phyloP scores from a whole-genome alignment of 1,140 invertebrate species.

The Oreohelix idahoensis region DNA sequence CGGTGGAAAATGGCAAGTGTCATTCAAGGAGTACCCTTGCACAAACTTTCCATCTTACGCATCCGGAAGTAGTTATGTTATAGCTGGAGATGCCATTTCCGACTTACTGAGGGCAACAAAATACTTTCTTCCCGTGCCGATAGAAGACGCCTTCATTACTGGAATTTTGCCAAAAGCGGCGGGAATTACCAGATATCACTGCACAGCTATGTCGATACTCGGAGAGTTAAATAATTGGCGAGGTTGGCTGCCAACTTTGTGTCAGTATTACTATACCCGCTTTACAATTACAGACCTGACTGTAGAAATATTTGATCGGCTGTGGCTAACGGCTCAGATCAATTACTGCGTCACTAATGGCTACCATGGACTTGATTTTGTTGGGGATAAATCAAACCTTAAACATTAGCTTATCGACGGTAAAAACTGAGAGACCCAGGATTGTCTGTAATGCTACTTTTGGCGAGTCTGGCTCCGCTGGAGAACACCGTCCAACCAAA shows the following conservation, averaged over 20 bases:
- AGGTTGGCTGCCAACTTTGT: not conserved
- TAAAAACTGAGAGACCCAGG: too few species aligned
- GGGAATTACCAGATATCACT: conserved; percentile 41
- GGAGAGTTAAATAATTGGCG: not conserved
- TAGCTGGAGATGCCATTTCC: conserved; percentile 50
- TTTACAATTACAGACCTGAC: not conserved
- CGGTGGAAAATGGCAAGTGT: conserved; percentile 56
- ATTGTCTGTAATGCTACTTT: too few species aligned
- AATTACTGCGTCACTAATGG: conserved; percentile 15
- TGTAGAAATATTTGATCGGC: not conserved
- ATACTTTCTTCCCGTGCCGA: conserved; percentile 57
- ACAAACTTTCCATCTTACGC: conserved; percentile 58
- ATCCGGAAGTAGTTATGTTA: conserved; percentile 63
- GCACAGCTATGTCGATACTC: conserved; percentile 19
- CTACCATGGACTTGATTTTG: not conserved
- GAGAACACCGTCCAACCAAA: too few species aligned
- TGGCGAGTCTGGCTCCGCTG: too few species aligned
- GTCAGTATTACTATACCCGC: not conserved
- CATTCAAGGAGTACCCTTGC: conserved; percentile 51
- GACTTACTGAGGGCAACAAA: conserved; percentile 54
- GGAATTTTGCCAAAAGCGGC: conserved; percentile 67
- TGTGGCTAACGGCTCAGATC: conserved; percentile 27
- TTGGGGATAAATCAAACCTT: conserved; percentile 3
- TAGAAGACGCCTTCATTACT: conserved; percentile 74
- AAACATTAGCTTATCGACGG: too few species aligned